Percentiles rank a stretch among this genome's conserved stretches.
phyloP scores from a whole-genome alignment of 1,140 invertebrate genomes.

The Papilio machaon region DNA sequence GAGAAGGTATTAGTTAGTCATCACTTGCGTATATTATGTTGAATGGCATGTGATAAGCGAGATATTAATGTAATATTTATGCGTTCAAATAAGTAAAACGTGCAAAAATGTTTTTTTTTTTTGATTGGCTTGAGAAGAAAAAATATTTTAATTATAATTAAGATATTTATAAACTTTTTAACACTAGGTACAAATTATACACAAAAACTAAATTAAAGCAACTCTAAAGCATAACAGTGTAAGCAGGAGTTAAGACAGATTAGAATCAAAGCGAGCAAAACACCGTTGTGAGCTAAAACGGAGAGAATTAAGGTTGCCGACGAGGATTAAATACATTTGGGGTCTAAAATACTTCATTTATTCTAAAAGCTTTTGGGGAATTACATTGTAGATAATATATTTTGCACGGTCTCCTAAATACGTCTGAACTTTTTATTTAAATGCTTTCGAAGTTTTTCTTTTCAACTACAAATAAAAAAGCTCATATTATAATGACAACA shows the following conservation, averaged over 20 bases:
- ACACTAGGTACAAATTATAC: too few species aligned
- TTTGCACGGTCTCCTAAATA: constrained; percentile 7
- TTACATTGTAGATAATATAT: constrained; percentile 25
- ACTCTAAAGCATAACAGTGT: constrained; percentile 9
- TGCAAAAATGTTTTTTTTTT: too few species aligned
- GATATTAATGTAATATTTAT: too few species aligned
- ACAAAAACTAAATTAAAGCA: constrained; percentile 8
- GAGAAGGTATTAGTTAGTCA: neutral
- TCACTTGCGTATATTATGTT: neutral
- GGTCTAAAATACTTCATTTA: constrained; percentile 28
- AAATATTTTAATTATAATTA: too few species aligned
- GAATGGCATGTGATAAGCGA: too few species aligned
- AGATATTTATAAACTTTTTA: too few species aligned
- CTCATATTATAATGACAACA: too few species aligned
- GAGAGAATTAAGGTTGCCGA: constrained; percentile 25
- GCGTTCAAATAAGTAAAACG: too few species aligned
- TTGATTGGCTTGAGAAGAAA: too few species aligned
- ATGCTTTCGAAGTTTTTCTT: neutral
- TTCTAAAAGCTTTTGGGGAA: constrained; percentile 28
- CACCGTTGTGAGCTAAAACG: constrained; percentile 17
- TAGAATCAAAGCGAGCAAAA: constrained; percentile 19
- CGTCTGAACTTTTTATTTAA: neutral
- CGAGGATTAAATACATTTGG: constrained; percentile 24
- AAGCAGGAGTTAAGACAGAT: constrained; percentile 24
- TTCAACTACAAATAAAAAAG: neutral